Conservation (phyloP, 2,888 invertebrate genomes). For the Azorinus chamasolen region DNA sequence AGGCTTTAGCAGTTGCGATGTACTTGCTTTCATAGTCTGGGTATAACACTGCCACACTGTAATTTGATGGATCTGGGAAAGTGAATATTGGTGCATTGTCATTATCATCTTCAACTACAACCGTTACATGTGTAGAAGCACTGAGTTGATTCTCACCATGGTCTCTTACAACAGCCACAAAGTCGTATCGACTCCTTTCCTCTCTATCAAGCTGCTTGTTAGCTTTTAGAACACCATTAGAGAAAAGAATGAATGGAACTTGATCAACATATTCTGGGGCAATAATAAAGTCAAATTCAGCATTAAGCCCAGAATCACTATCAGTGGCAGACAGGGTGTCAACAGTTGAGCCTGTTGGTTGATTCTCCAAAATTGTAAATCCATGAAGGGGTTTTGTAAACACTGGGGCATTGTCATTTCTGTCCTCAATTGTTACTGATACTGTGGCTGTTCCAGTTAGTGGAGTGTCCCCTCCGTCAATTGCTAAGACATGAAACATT, state of each 20-base stretch:
- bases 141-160: conserved; percentile 67
- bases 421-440: conserved; percentile 58
- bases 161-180: conserved; percentile 72
- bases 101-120: conserved; percentile 73
- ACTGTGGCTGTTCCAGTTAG: conserved; percentile 70
- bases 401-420: conserved; percentile 66
- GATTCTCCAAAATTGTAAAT: conserved; percentile 59
- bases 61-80: conserved; percentile 76
- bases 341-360: conserved; percentile 54
- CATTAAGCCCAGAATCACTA: conserved; percentile 74
- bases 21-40: conserved; percentile 54
- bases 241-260: conserved; percentile 72
- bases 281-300: conserved; percentile 61
- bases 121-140: conserved; percentile 68
- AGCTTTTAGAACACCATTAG: conserved; percentile 71
- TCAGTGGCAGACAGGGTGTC: conserved; percentile 62
- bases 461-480: conserved; percentile 62
- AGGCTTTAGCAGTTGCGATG: conserved; percentile 60
- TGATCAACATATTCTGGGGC: conserved; percentile 48
- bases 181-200: conserved; percentile 66
- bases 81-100: conserved; percentile 76
- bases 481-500: conserved; percentile 68
- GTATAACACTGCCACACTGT: conserved; percentile 61
- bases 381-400: conserved; percentile 60
- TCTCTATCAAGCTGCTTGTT: conserved; percentile 74